phyloP scores from a whole-genome alignment of 2,888 invertebrate species.

The Tipula vernalis region DNA sequence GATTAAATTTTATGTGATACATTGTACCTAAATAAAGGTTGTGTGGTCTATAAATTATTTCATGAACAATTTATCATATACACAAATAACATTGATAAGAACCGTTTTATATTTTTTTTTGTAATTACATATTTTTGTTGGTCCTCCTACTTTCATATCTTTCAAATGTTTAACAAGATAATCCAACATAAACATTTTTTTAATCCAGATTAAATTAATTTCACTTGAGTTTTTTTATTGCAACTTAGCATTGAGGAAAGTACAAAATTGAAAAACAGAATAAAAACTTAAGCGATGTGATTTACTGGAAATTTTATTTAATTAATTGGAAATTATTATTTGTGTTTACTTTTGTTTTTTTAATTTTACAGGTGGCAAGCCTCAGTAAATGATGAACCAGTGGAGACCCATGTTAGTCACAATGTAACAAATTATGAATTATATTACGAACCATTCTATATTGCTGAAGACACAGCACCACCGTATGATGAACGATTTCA shows the following conservation, averaged over 20 bases:
- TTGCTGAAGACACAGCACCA: constrained; percentile 68
- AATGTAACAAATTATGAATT: constrained; percentile 73
- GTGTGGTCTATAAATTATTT: not conserved
- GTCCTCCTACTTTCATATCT: not conserved
- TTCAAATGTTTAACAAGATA: not conserved
- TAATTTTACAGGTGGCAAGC: constrained; percentile 41
- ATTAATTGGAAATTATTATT: not conserved
- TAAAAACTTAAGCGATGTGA: not conserved
- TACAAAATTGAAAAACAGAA: not conserved
- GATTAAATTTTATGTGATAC: not conserved
- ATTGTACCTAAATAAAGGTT: not conserved
- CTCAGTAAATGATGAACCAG: constrained; percentile 41
- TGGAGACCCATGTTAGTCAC: constrained; percentile 64
- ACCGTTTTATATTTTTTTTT: not conserved
- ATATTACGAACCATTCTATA: constrained; percentile 86
- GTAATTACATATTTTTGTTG: not conserved
- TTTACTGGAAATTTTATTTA: not conserved
- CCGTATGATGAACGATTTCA: constrained; percentile 79
- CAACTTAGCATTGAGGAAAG: not conserved
- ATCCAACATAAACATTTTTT: not conserved
- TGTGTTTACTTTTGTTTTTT: not conserved
- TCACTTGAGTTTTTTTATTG: not conserved
- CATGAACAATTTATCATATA: not conserved
- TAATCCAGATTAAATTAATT: not conserved
- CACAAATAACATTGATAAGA: not conserved